Evolutionary conservation across 2,797 vertebrate genomes (phyloP), one percentile per base, ranked within the genome.

Genomic region (Lophotriccus pileatus): DNA sequence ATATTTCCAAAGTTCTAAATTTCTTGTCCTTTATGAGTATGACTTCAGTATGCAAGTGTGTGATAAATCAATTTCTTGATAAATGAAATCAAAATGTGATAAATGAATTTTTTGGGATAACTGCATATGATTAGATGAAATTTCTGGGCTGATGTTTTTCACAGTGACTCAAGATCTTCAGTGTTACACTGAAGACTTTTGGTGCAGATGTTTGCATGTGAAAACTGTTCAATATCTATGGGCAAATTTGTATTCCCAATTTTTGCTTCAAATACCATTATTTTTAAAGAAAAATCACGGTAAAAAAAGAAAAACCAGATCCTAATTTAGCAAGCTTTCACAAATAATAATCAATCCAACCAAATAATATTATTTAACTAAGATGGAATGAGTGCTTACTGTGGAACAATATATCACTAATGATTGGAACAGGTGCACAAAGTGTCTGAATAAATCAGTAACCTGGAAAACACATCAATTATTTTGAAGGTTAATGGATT

Each of bases 401-500:
- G 63, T 60, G 69, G 87, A 95, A 96, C 87, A 93, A 93, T 97
- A 91, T 93, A 97, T 96, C 93, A 95, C 87, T 93, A 96, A 94
- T 95, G 90, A 96, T 93, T 96, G 87, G 91, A 97, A 96, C 95
- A 97, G 96, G 95, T 97, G 94, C 94, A 97, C 44, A 75, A 93
- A 96, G 89, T 95, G 93, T 95, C 96, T 95, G 95, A 96, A 97
- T 97, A 97, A 95, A 97, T 97, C 96, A 96, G 95, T 96, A 96
- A 90, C 91, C 82, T 93, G 63, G 80, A 96, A 97, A 96, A 92
- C 93, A 96, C 93, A 96, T 95, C 78, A 92, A 93, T 97, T 97
- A 97, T 91, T 96, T 96, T 95, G 97, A 97, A 97, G 96, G 95
- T 97, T 97, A 97, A 97, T 97, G 95, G 77, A 93, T 91, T 95